Evolutionary conservation across 2,888 invertebrate species (phyloP).

Genomic region (Chromoteleia sp.): DNA sequence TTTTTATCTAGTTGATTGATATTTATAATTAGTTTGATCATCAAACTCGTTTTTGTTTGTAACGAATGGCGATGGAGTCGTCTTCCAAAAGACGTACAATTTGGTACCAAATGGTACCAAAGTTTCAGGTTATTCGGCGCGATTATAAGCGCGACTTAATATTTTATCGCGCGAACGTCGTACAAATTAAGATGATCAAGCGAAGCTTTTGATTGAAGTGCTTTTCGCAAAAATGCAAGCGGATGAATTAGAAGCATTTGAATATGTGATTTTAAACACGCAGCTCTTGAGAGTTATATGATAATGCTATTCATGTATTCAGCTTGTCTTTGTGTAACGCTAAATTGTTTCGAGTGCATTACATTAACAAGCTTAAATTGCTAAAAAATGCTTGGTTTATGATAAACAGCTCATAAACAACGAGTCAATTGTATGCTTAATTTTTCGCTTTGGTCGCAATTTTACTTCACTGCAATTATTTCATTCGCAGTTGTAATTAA

Average conservation of each 20-base stretch:
- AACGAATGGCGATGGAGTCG: background rate
- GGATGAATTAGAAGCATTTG: slow-evolving; percentile 42
- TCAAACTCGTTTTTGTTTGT: no score
- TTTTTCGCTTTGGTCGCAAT: slow-evolving; percentile 17
- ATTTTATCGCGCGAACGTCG: slow-evolving; percentile 11
- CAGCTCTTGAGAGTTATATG: slow-evolving; percentile 18
- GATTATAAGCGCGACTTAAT: slow-evolving; percentile 17
- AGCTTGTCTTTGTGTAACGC: slow-evolving; percentile 40
- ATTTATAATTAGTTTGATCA: no score
- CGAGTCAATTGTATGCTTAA: slow-evolving; percentile 32
- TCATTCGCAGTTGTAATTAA: slow-evolving; percentile 9
- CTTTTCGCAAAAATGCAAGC: slow-evolving; percentile 32
- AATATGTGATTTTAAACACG: slow-evolving; percentile 44
- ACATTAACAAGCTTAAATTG: slow-evolving; percentile 27
- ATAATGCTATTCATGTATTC: slow-evolving; percentile 51
- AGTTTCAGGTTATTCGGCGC: slow-evolving; percentile 16
- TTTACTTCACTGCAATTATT: slow-evolving; percentile 11
- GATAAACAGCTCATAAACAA: slow-evolving; percentile 48
- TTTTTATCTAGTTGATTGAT: no score
- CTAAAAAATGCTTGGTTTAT: slow-evolving; percentile 29
- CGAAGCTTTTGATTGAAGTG: slow-evolving; percentile 43
- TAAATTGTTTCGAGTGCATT: slow-evolving; percentile 33
- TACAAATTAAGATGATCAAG: slow-evolving; percentile 21
- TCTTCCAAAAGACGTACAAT: background rate
- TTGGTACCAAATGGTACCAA: slow-evolving; percentile 15